Evolutionary conservation across 2,888 invertebrate species (phyloP).

Genomic region (Creontiades dilutus): DNA sequence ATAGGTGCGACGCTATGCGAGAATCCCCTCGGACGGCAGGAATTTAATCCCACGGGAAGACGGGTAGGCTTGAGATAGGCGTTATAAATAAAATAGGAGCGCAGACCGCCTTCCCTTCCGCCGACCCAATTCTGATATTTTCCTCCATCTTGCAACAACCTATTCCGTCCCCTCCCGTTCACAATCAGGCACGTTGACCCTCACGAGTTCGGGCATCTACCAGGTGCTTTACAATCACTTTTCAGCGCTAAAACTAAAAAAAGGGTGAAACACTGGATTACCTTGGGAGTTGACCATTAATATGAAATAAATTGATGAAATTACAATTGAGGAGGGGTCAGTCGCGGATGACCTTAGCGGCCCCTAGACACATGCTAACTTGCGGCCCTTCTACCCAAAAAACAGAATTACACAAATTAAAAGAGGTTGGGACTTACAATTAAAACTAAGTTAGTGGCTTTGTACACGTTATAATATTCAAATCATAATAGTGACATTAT

Average conservation of each 20-base stretch:
- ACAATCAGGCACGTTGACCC: neutral
- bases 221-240: neutral
- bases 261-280: too few relatives aligned
- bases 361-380: too few relatives aligned
- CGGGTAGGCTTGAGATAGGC: neutral
- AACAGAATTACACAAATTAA: too few relatives aligned
- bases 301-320: too few relatives aligned
- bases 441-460: too few relatives aligned
- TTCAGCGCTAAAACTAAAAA: neutral
- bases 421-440: too few relatives aligned
- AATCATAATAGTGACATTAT: too few relatives aligned
- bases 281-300: too few relatives aligned
- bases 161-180: neutral
- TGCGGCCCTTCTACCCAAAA: too few relatives aligned
- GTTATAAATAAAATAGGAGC: constrained; percentile 25
- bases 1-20: constrained; percentile 7
- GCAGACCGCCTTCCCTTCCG: neutral
- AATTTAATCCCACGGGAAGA: constrained; percentile 3
- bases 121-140: neutral
- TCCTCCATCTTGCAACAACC: constrained; percentile 4
- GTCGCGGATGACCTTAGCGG: too few relatives aligned
- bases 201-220: neutral
- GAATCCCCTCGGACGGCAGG: neutral
- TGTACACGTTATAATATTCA: too few relatives aligned
- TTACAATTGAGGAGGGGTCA: too few relatives aligned